A percentile compares a stretch with the other conserved stretches of the same genome.
Conservation (phyloP, 2,113 vertebrate species). For the Excalfactoria chinensis region DNA sequence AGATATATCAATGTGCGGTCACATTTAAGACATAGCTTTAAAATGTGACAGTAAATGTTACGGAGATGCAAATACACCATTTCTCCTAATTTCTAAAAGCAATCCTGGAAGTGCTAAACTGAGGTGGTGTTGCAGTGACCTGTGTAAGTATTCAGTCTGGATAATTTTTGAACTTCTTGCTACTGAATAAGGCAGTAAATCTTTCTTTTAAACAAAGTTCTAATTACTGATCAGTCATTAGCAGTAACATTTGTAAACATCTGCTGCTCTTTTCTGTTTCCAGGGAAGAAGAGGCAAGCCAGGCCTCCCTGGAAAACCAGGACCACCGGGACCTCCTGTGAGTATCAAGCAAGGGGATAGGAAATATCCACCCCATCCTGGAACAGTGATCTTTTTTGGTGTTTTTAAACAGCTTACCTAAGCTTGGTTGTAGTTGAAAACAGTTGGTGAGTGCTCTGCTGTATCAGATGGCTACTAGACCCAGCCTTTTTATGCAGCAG, state of each 20-base stretch:
- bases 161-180: background rate
- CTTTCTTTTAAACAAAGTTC: background rate
- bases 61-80: background rate
- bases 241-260: background rate
- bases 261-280: constrained; percentile 46
- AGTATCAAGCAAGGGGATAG: constrained; percentile 40
- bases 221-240: constrained; percentile 6
- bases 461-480: background rate
- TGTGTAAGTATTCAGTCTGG: background rate
- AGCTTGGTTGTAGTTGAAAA: background rate
- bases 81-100: background rate
- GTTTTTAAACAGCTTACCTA: background rate
- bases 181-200: background rate
- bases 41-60: background rate
- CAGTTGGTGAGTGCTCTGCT: background rate
- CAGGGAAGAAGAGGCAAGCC: constrained; percentile 84
- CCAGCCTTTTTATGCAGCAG: background rate
- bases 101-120: background rate
- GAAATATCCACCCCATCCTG: background rate
- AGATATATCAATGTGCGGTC: background rate
- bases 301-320: constrained; percentile 79
- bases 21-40: background rate
- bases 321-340: constrained; percentile 82
- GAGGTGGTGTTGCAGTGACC: background rate
- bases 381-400: background rate